Evolutionary conservation across 2,113 vertebrate species (phyloP).

Genomic region (Megalops atlanticus): DNA sequence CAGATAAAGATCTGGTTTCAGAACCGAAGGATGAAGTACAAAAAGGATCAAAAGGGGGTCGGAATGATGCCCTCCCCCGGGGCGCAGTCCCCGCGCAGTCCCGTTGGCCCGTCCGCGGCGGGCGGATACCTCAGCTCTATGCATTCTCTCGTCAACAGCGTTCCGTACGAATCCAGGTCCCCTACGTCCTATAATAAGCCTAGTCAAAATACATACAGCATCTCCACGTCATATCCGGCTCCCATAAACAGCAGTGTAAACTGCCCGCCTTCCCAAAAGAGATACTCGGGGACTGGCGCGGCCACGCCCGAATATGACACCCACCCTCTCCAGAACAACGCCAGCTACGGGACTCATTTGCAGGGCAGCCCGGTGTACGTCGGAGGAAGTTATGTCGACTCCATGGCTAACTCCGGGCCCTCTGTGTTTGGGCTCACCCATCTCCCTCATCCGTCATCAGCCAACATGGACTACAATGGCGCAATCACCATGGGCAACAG

Average conservation of each 20-base stretch:
- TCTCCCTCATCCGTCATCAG: conserved; percentile 83
- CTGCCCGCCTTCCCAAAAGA: conserved; percentile 90
- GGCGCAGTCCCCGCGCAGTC: conserved; percentile 91
- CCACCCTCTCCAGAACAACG: conserved; percentile 88
- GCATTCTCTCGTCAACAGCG: conserved; percentile 96
- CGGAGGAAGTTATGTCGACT: conserved; percentile 92
- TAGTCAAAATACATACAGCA: conserved; percentile 86
- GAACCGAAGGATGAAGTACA: conserved; percentile 98
- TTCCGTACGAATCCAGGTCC: conserved; percentile 90
- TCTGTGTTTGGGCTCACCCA: conserved; percentile 93
- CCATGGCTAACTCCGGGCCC: conserved; percentile 85
- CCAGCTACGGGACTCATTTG: conserved; percentile 90
- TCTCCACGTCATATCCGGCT: conserved; percentile 85
- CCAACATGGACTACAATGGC: conserved; percentile 92
- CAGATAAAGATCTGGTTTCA: conserved; percentile 99
- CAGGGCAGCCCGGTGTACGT: conserved; percentile 96
- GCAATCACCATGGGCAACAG: conserved; percentile 87
- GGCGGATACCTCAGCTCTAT: conserved; percentile 93
- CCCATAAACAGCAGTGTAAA: conserved; percentile 84
- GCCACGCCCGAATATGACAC: conserved; percentile 91
- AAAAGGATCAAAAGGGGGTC: conserved; percentile 97
- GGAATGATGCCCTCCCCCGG: conserved; percentile 96
- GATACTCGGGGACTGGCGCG: conserved; percentile 82
- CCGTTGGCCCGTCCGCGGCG: conserved; percentile 77
- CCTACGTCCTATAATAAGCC: conserved; percentile 90